Percentiles rank a stretch among this genome's conserved stretches.
These are phyloP conservation scores for Aphidius gifuensis DNA, from an alignment of 1,140 invertebrate genomes.

Conservation along the genomic window DNA sequence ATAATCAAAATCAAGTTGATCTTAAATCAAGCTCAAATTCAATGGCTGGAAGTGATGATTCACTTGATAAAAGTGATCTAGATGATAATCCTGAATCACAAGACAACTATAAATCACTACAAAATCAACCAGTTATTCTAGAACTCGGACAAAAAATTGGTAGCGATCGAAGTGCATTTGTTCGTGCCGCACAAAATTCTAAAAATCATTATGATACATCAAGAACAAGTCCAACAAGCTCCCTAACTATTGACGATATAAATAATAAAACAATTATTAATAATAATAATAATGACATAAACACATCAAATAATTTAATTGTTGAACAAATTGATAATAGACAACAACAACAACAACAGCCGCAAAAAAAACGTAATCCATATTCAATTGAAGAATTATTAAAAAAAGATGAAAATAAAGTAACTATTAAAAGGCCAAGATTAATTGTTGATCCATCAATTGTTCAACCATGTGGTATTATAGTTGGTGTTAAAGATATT, in stretches of 20 bases:
- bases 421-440: slow-evolving; percentile 41
- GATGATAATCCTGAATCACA: slow-evolving; percentile 55
- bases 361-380: slow-evolving; percentile 68
- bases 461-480: slow-evolving; percentile 51
- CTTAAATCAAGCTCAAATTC: slow-evolving; percentile 53
- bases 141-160: slow-evolving; percentile 48
- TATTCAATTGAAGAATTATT: slow-evolving; percentile 84
- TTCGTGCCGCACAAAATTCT: slow-evolving; percentile 34
- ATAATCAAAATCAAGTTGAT: slow-evolving; percentile 39
- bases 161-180: slow-evolving; percentile 45
- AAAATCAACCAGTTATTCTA: slow-evolving; percentile 41
- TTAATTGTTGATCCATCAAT: slow-evolving; percentile 38
- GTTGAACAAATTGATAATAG: slow-evolving; percentile 31
- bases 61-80: slow-evolving; percentile 60
- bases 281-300: slow-evolving; percentile 30
- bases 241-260: slow-evolving; percentile 24
- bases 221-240: slow-evolving; percentile 30
- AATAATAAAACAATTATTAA: slow-evolving; percentile 24
- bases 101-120: slow-evolving; percentile 46
- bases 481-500: slow-evolving; percentile 43
- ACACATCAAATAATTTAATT: slow-evolving; percentile 1
- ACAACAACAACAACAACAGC: slow-evolving; percentile 34
- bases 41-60: slow-evolving; percentile 62
- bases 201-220: slow-evolving; percentile 32
- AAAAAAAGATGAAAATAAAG: slow-evolving; percentile 69